Base-by-base conservation (phyloP, 2,113 vertebrate species). In the Corythornis madagascariensis region DNA sequence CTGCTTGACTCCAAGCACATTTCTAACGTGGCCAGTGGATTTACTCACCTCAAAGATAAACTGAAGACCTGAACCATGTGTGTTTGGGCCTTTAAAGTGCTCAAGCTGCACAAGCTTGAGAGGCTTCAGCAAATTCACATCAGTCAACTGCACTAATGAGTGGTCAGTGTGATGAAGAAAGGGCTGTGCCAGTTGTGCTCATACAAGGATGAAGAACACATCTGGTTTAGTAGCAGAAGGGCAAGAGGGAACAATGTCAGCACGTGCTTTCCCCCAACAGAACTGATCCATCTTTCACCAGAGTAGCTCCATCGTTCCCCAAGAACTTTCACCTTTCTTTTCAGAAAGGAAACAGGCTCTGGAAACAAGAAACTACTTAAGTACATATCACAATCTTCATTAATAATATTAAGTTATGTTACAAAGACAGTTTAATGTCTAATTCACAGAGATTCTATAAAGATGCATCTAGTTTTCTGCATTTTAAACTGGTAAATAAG, bases 151-250 rank as follows among this genome's bases (percentile, higher is more conserved):
- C 61, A 47, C 33, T 77, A 80, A 63, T 15, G 40, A 95, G 56
- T 7, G 18, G 33, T 6, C 38, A 22, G 86, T 53, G 83, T 59
- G 76, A 81, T 33, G 83, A 93, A 64, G 56, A 88, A 92, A 83
- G 72, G 92, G 89, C 91, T 67, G 83, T 73, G 60, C 9, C 15
- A 2, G 55, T 50, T 64, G 76, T 77, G 59, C 38, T 76, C 76
- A 31, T 29, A 48, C 80, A 57, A 25, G 79, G 76, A 59, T 56
- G 72, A 80, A 42, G 72, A 88, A 76, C 80, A 87, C 92, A 95
- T 86, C 91, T 93, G 94, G 88, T 63, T 96, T 81, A 77, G 76
- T 6, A 76, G 53, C 6, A 79, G 73, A 77, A 91, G 38, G 61
- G 84, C 89, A 89, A 87, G 50, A 91, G 63, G 78, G 71, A 91